Percentiles rank a stretch among this genome's conserved stretches.
Conservation (phyloP, 2,888 invertebrate genomes). For the Sarcophaga caerulescens region DNA sequence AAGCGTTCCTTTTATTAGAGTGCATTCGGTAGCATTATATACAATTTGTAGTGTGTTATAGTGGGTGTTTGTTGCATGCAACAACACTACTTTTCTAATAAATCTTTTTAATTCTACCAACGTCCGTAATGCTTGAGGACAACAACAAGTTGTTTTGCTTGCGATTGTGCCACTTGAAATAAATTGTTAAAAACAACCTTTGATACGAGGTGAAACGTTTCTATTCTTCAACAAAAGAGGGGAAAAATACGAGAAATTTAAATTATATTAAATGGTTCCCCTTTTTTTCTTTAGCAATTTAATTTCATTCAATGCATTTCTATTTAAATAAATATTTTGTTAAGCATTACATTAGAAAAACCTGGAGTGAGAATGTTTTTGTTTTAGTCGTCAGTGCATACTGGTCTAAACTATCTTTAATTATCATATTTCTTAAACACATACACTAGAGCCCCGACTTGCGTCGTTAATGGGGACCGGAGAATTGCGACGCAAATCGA, state of each 20-base stretch:
- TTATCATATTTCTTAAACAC: too few relatives aligned
- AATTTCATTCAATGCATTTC: too few relatives aligned
- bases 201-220: slow-evolving; percentile 28
- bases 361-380: too few relatives aligned
- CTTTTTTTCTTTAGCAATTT: too few relatives aligned
- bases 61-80: neutral
- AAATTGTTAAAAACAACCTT: slow-evolving; percentile 43
- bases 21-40: neutral
- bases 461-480: too few relatives aligned
- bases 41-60: neutral
- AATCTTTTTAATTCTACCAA: slow-evolving; percentile 10
- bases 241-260: neutral
- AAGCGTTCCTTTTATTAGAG: neutral
- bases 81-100: slow-evolving; percentile 19
- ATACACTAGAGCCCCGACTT: too few relatives aligned
- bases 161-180: slow-evolving; percentile 29
- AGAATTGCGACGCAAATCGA: too few relatives aligned
- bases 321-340: too few relatives aligned
- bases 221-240: neutral
- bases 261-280: too few relatives aligned
- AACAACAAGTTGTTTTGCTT: slow-evolving; percentile 2
- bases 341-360: too few relatives aligned
- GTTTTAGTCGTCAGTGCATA: too few relatives aligned
- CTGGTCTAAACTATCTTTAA: too few relatives aligned
- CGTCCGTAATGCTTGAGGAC: neutral